Evolutionary conservation across 2,113 vertebrate genomes (phyloP).

Genomic region (human): GRCh38 chr2:175267501-175268000

Average conservation of each 20-base stretch:
- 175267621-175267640: background rate
- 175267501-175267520: background rate
- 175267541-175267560: conserved; percentile 13
- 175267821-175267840: conserved; percentile 46
- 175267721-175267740: conserved; percentile 10
- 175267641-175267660: conserved; percentile 26
- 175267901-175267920: background rate
- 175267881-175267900: background rate
- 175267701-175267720: conserved; percentile 45
- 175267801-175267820: conserved; percentile 22
- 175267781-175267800: background rate
- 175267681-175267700: conserved; percentile 55
- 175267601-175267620: conserved; percentile 32
- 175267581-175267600: conserved; percentile 34
- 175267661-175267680: conserved; percentile 30
- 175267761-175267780: conserved; percentile 18
- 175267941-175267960: conserved; percentile 28
- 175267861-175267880: background rate
- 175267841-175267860: conserved; percentile 38
- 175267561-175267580: conserved; percentile 30
- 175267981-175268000: background rate
- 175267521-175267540: background rate
- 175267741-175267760: conserved; percentile 32
- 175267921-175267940: conserved; percentile 13
- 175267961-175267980: conserved; percentile 15